Evolutionary conservation across 2,888 invertebrate genomes (phyloP).

Genomic region (Pardosa pseudoannulata): DNA sequence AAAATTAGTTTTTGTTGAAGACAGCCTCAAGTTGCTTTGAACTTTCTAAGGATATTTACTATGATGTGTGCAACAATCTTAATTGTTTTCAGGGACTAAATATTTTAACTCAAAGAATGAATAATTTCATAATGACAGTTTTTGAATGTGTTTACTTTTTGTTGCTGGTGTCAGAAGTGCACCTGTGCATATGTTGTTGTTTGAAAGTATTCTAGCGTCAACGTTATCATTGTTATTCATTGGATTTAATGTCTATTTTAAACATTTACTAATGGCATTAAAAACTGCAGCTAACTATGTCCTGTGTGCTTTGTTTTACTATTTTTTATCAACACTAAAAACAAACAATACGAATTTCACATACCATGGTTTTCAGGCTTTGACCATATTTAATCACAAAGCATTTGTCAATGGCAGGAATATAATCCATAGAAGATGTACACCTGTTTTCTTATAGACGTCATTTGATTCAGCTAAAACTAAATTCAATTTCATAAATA

Average conservation of each 20-base stretch:
- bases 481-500: too few relatives aligned
- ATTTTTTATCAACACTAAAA: too few relatives aligned
- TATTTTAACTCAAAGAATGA: neutral
- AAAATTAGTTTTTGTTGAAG: too few relatives aligned
- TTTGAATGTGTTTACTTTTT: neutral
- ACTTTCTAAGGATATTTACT: too few relatives aligned
- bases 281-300: conserved; percentile 27
- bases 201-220: conserved; percentile 28
- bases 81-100: conserved; percentile 3
- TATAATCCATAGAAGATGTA: too few relatives aligned
- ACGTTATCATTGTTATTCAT: conserved; percentile 23
- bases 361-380: too few relatives aligned
- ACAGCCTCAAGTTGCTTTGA: too few relatives aligned
- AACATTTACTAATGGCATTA: conserved; percentile 39
- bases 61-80: neutral
- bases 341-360: too few relatives aligned
- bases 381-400: too few relatives aligned
- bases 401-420: too few relatives aligned
- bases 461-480: too few relatives aligned
- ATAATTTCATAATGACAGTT: neutral
- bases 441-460: too few relatives aligned
- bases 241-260: conserved; percentile 25
- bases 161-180: neutral
- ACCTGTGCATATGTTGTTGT: conserved; percentile 14
- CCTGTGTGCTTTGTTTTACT: neutral